Evolutionary conservation across 92 coral and sea anemone genomes (phyloP).

Genomic region (Nematostella vectensis): DNA sequence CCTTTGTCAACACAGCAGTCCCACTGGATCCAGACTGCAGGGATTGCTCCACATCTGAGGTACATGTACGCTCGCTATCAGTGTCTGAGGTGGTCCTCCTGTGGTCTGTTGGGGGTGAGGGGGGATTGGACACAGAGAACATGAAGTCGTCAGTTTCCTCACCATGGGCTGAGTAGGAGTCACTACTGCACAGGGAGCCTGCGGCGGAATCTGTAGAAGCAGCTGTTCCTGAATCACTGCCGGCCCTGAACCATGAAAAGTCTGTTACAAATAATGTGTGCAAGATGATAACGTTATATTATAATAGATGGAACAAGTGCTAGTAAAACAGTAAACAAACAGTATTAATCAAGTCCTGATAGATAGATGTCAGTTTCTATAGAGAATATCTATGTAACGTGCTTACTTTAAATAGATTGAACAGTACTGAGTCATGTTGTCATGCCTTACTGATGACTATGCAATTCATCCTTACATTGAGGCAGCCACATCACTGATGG

Average conservation of each 20-base stretch:
- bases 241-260: constrained; percentile 5
- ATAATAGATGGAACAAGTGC: background rate
- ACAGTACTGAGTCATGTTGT: too few relatives aligned
- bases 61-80: constrained; percentile 56
- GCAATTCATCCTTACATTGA: too few relatives aligned
- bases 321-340: too few relatives aligned
- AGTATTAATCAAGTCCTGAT: too few relatives aligned
- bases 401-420: too few relatives aligned
- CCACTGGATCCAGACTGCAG: constrained; percentile 14
- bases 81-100: constrained; percentile 46
- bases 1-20: constrained; percentile 8
- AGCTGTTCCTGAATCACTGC: constrained; percentile 7
- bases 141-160: constrained; percentile 68
- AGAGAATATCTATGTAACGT: too few relatives aligned
- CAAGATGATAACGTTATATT: background rate
- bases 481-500: constrained; percentile 14
- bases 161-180: constrained; percentile 61
- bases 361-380: too few relatives aligned
- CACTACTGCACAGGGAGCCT: constrained; percentile 63
- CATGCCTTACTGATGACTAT: too few relatives aligned
- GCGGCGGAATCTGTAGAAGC: constrained; percentile 52
- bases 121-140: constrained; percentile 91
- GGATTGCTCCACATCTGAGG: constrained; percentile 32
- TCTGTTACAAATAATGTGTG: background rate
- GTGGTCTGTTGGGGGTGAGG: constrained; percentile 55